Base-by-base conservation (phyloP, 2,797 vertebrate genomes). In the Urosaurus nigricauda region DNA sequence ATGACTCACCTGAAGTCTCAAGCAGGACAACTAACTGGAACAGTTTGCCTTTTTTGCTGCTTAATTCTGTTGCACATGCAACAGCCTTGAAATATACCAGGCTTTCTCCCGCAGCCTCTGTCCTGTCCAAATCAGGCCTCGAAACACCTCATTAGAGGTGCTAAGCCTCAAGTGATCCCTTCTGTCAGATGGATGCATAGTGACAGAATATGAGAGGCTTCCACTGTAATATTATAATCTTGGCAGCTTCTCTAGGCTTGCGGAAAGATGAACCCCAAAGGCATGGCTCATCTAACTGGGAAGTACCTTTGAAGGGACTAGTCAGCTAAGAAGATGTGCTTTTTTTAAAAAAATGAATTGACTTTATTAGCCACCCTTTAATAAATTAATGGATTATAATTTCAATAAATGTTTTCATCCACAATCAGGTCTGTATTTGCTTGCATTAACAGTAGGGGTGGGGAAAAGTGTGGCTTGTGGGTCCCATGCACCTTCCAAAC, bases 121-220 rank as follows among this genome's bases (percentile, higher is more conserved):
- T 60, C 13, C 60, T 16, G 29, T 19, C 19, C 70, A 78, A 88
- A 78, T 88, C 87, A 88, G 29, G 3, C 60, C n/a, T 40, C 16
- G n/a, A 43, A 73, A 53, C 17, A 84, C 82, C 32, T 89, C 85
- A 84, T 74, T 32, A 87, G 88, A 92, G 87, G n/a, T 90, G 88
- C 83, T 94, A 92, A 93, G 84, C 87, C 93, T 88, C 0, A 56
- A 37, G 85, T 40, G 92, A 92, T 90, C 68, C 81, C 80, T 81
- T 89, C 71, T 63, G 51, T 32, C 32, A 87, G 85, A 91, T 4
- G 0, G 0, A 40, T 40, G 88, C 88, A 75, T 19, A 11, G 53
- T 37, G 83, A 87, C n/a, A 85, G 91, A 35, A 90, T 89, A 87
- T 91, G 87, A 91, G 83, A 84, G 88, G 85, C 83, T 68, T 84